Percentiles rank a stretch among this genome's conserved stretches.
Evolutionary conservation across 2,113 vertebrate species (phyloP).

Genomic region (Podarcis raffonei): DNA sequence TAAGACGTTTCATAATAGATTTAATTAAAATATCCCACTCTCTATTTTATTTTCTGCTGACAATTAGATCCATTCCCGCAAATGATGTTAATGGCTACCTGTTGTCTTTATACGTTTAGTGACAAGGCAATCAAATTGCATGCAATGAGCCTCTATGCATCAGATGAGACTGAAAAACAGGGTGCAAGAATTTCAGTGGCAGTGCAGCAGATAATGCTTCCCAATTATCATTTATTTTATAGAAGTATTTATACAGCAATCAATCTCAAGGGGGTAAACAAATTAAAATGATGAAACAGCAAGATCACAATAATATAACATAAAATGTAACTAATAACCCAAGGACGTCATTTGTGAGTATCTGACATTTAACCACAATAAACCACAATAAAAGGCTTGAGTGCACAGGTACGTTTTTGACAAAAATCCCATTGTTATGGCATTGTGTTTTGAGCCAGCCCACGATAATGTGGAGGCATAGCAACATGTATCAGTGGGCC

Average conservation of each 20-base stretch:
- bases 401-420: too few relatives aligned
- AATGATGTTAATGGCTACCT: background rate
- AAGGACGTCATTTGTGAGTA: too few relatives aligned
- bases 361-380: too few relatives aligned
- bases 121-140: rapidly evolving
- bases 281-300: too few relatives aligned
- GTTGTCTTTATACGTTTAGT: background rate
- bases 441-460: background rate
- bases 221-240: too few relatives aligned
- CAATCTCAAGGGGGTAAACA: too few relatives aligned
- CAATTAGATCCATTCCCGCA: background rate
- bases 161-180: background rate
- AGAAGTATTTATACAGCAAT: too few relatives aligned
- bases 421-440: background rate
- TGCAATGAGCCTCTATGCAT: background rate
- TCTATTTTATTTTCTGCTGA: conserved; percentile 3
- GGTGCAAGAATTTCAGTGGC: background rate
- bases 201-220: background rate
- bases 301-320: too few relatives aligned
- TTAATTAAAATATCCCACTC: conserved; percentile 15
- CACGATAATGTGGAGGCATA: background rate
- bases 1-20: background rate
- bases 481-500: background rate
- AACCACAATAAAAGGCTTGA: too few relatives aligned
- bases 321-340: too few relatives aligned